These are phyloP conservation scores for Eucidaris tribuloides DNA, from an alignment of 35 echinoderm and acorn worm genomes.

Conservation along the genomic window DNA sequence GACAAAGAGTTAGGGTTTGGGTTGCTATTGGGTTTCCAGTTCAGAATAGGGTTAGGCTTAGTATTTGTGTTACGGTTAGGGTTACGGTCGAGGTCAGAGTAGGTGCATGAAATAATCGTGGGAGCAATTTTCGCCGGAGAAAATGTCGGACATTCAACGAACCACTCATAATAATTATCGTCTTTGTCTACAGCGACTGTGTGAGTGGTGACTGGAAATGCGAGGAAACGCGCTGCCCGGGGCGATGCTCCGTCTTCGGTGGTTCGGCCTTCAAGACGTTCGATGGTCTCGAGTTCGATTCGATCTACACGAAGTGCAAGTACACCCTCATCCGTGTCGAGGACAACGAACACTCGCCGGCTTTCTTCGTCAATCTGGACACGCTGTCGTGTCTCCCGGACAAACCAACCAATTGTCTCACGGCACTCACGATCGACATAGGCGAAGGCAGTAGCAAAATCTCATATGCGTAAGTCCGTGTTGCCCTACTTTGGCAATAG, in stretches of 20 bases:
- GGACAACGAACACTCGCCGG: background rate
- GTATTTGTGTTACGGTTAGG: too few species aligned
- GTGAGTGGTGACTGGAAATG: background rate
- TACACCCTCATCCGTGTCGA: background rate
- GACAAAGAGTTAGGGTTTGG: too few species aligned
- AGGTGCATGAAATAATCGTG: too few species aligned
- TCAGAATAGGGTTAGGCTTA: too few species aligned
- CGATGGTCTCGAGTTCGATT: background rate
- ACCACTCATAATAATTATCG: too few species aligned
- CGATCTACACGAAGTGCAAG: constrained; percentile 13
- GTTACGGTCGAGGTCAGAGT: too few species aligned
- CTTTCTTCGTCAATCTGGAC: background rate
- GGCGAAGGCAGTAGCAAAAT: background rate
- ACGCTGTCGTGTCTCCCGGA: background rate
- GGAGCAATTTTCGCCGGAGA: too few species aligned
- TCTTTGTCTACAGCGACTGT: background rate
- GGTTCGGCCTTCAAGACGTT: background rate
- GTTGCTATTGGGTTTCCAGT: too few species aligned
- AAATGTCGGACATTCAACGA: too few species aligned
- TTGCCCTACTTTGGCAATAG: too few species aligned
- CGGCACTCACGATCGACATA: background rate
- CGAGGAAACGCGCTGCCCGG: background rate
- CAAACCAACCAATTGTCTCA: background rate
- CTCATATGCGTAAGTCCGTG: background rate
- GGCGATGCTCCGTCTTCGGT: background rate